Evolutionary conservation across 2,797 vertebrate species (phyloP), one percentile per base, ranked within the genome.

Genomic region (Myotis daubentonii): DNA sequence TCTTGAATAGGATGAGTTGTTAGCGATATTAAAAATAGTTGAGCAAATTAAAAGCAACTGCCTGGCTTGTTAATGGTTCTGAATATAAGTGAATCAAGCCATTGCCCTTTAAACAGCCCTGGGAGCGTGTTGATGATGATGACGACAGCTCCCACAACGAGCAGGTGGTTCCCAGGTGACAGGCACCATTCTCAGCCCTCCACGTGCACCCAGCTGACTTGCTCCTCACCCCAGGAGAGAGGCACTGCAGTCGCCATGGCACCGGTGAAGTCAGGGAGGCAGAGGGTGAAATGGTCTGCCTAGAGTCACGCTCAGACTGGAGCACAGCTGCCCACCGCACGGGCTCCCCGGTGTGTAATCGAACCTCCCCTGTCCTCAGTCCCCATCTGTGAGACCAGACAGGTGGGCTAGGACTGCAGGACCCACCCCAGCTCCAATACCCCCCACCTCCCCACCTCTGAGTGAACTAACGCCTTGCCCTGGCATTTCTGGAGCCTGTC

Each of bases 81-180:
- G 36, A 66, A 80, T 3, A 23, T 36, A 66, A 92, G n/a, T 51
- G 68, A 60, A 78, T n/a, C 15, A 47, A 23, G 71, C 25, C 30
- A 53, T 0, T 13, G 53, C 19, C 60, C 12, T 94, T 71, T 55
- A 38, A 60, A 33, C 8, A 10, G 57, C 66, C 72, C 53, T 8
- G 1, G 0, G 33, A 28, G 51, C 28, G 7, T 6, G 44, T 44
- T 44, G 62, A 11, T 20, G 49, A 44, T 0, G 1, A 11, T 0
- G 4, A 25, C 3, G 4, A 25, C 3, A 12, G 41, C 9, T 28
- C 6, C 19, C 5, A 23, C 30, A 23, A 10, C 0, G 3, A 74
- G 47, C 60, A 87, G 13, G 16, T n/a, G 25, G 8, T 13, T 4
- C 13, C 62, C 17, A 15, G 65, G 36, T 0, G 25, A 22, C 0